A percentile compares a stretch with the other conserved stretches of the same genome.
These are phyloP conservation scores for Suricata suricatta DNA, from an alignment of 2,113 vertebrate genomes.

Conservation along the genomic window DNA sequence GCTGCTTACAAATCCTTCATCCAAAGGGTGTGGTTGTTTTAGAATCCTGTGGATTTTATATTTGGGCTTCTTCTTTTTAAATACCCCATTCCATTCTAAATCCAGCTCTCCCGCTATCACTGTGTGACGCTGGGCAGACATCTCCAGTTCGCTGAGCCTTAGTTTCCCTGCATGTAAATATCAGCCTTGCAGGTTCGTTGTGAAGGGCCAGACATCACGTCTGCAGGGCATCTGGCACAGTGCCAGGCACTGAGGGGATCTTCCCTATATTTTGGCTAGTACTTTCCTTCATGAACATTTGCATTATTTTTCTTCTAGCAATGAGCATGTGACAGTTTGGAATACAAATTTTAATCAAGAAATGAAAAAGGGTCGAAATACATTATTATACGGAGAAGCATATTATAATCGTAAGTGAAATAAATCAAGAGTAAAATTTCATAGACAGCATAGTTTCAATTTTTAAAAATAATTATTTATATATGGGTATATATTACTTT, in stretches of 20 bases:
- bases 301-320: neutral
- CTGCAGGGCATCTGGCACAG: neutral
- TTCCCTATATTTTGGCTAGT: neutral
- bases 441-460: neutral
- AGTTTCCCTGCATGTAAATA: neutral
- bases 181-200: neutral
- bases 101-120: neutral
- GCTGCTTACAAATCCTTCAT: conserved; percentile 53
- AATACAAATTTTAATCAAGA: conserved; percentile 35
- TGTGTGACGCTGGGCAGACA: neutral
- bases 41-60: conserved; percentile 35
- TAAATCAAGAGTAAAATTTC: neutral
- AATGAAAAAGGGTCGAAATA: neutral
- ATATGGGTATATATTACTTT: neutral
- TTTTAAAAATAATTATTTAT: conserved; percentile 3
- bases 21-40: conserved; percentile 68
- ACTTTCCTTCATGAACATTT: neutral
- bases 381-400: neutral
- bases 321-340: neutral
- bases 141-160: neutral
- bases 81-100: neutral
- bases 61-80: conserved; percentile 12
- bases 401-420: neutral
- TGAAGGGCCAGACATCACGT: neutral
- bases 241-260: neutral